Evolutionary conservation across 2,113 vertebrate species (phyloP).

Genomic region (Corythornis madagascariensis): DNA sequence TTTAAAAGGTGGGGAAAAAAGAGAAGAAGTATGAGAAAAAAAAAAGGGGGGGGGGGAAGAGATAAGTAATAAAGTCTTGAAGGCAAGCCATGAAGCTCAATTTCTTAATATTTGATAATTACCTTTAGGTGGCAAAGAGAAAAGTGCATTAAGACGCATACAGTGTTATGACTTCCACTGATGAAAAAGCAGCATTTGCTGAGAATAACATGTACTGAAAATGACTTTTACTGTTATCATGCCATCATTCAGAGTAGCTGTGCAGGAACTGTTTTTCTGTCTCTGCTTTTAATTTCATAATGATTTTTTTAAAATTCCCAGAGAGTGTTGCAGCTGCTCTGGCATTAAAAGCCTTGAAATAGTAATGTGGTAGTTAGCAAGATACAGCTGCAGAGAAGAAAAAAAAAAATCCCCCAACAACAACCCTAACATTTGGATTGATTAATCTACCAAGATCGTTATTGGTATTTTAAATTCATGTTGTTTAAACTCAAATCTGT

Average conservation of each 20-base stretch:
- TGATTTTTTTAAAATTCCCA: constrained; percentile 73
- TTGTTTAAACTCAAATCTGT: constrained; percentile 77
- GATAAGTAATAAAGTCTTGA: neutral
- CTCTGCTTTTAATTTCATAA: constrained; percentile 74
- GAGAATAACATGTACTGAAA: constrained; percentile 51
- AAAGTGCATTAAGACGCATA: constrained; percentile 5
- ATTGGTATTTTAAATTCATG: constrained; percentile 75
- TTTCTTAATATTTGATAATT: constrained; percentile 43
- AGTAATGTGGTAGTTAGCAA: constrained; percentile 76
- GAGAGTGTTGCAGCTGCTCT: constrained; percentile 75
- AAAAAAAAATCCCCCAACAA: constrained; percentile 64
- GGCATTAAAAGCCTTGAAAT: constrained; percentile 77
- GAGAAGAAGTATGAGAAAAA: neutral
- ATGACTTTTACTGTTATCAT: constrained; percentile 57
- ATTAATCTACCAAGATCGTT: constrained; percentile 75
- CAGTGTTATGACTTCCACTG: constrained; percentile 12
- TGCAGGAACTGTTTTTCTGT: constrained; percentile 61
- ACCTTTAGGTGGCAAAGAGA: neutral
- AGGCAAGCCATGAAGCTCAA: neutral
- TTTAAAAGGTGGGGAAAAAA: neutral
- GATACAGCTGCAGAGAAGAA: constrained; percentile 77
- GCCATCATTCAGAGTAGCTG: constrained; percentile 47
- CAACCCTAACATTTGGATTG: constrained; percentile 67
- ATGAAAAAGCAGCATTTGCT: constrained; percentile 22
- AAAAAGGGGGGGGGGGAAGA: neutral